Evolutionary conservation across 2,888 invertebrate genomes (phyloP), one percentile per base, ranked within the genome.

Genomic region (Ochropacha duplaris): DNA sequence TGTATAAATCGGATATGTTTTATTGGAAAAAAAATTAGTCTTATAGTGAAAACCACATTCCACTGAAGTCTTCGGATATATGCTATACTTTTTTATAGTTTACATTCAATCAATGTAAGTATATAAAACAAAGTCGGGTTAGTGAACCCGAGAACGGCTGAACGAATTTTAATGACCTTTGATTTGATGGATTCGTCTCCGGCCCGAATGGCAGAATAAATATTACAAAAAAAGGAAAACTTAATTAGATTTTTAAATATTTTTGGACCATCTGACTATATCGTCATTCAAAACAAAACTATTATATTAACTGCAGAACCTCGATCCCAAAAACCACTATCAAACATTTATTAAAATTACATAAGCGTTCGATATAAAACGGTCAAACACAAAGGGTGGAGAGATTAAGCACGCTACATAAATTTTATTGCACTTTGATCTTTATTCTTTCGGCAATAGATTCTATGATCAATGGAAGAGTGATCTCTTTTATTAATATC

Each of bases 321-420:
- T 19, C 44, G 16, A 9, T 6, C 44, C 19, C 4, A 39, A 39
- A 44, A 8, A 5, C 52, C 19, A 14, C 0, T n/a, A n/a, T 16
- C 28, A 51, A n/a, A 28, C 11, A 8, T 6, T 31, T 28, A 12
- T 34, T 1, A 34, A 52, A n/a, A n/a, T 6, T 26, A 31, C 34
- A 11, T 16, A n/a, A 16, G 11, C 22, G 16, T 19, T 31, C 22
- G 12, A 31, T 31, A 31, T 19, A 22, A 52, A 52, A 9, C 19
- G 31, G 22, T 19, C 24, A 16, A 59, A 52, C 56, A 55, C 39
- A 52, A 51, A 54, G 31, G 22, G 24, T 52, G 22, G 4, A 52
- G 22, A 26, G 52, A 52, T 60, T 57, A 52, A 36, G 55, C 52
- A 56, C 57, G 54, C 28, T 44, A 62, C 31, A 19, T 26, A 34